Evolutionary conservation across 2,113 vertebrate species (phyloP), one percentile per base, ranked within the genome.

Genomic region (Hydrolagus affinis): DNA sequence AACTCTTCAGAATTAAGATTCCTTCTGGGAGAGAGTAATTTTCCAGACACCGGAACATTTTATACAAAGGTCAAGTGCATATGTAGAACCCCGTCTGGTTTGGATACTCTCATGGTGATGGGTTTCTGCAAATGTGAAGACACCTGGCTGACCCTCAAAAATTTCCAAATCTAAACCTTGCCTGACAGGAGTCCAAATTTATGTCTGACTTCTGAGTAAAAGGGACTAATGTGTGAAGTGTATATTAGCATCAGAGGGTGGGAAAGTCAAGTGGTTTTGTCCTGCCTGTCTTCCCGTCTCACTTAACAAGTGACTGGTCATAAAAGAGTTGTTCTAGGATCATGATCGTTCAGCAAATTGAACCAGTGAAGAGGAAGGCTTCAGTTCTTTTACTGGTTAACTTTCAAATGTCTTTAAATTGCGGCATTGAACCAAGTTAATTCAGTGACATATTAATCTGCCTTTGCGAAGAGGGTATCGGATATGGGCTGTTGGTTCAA

Each of bases 261-360:
- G 75, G 56, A 8, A 77, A 77, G 75, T 32, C 62, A 66, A 30
- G 4, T 60, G 14, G 76, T n/a, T 78, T 78, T 78, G 56, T 78
- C 44, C 74, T 57, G 44, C 59, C 23, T 23, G 62, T 9, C 1
- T 83, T 66, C 32, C 17, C 44, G 78, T 23, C 3, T 30, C 28
- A 17, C 62, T 30, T 44, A 23, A 25, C 28, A 19, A 83, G 60
- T 68, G 25, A 25, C 15, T 66, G 62, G 60, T 83, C 14, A 78
- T 19, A 17, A 83, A 83, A 68, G 64, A 56, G 60, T 83, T 83
- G 62, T 83, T 68, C 77, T 8, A 83, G 30, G 30, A 83, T 83
- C 62, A 32, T 25, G 15, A 68, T 15, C 25, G 32, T 83, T 83
- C 62, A 68, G 17, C 3, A 66, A 83, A 66, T 83, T 14, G 10